These are phyloP conservation scores for Carassius auratus DNA, from an alignment of 2,113 vertebrate species.

Conservation along the genomic window DNA sequence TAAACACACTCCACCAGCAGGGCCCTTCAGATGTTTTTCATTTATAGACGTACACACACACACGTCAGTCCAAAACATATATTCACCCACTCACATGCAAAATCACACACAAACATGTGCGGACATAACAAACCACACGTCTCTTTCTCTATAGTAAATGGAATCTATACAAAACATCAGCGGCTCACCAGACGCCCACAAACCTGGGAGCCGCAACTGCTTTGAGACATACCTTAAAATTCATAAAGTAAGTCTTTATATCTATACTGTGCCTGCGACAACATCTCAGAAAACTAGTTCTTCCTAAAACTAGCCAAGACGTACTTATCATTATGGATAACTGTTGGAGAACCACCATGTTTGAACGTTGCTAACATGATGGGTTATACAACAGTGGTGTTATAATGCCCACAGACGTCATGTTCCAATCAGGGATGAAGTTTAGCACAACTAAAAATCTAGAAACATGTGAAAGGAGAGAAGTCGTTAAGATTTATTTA, in stretches of 20 bases:
- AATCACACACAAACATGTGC: constrained; percentile 18
- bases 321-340: background rate
- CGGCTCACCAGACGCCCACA: background rate
- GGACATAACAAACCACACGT: constrained; percentile 15
- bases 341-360: background rate
- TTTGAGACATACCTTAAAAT: background rate
- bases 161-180: constrained; percentile 27
- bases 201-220: background rate
- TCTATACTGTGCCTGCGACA: background rate
- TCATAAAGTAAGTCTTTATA: background rate
- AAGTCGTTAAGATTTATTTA: background rate
- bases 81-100: constrained; percentile 16
- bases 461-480: constrained; percentile 4
- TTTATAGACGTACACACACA: constrained; percentile 39
- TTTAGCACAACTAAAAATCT: background rate
- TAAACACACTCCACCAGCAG: constrained; percentile 42
- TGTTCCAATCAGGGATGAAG: background rate
- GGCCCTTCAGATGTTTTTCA: constrained; percentile 53
- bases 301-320: background rate
- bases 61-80: constrained; percentile 33
- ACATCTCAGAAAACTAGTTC: background rate
- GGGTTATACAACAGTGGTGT: background rate
- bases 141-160: background rate
- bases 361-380: background rate
- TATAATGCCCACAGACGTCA: background rate